Percentiles rank a stretch among this genome's conserved stretches.
phyloP scores from a whole-genome alignment of 2,888 invertebrate species.

The Caenorhabditis panamensis region DNA sequence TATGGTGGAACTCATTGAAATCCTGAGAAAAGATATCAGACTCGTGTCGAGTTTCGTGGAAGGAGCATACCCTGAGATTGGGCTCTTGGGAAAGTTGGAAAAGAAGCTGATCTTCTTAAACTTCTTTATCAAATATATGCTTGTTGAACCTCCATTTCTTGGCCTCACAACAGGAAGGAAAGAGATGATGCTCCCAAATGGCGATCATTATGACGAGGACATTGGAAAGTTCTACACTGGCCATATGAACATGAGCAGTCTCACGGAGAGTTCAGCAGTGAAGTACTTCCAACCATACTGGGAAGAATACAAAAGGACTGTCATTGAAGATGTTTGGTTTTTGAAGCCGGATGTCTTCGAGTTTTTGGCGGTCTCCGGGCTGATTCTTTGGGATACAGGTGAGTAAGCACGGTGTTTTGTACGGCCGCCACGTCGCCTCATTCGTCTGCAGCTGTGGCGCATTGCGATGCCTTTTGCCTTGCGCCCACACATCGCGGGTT shows the following conservation, averaged over 20 bases:
- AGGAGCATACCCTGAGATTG: conserved; percentile 47
- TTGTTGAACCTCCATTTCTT: conserved; percentile 52
- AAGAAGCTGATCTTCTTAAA: conserved; percentile 47
- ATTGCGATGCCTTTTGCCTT: no score
- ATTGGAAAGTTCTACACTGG: conserved; percentile 43
- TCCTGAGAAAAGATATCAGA: conserved; percentile 44
- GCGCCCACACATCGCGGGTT: no score
- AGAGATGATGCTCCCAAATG: conserved; percentile 50
- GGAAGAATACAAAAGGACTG: conserved; percentile 53
- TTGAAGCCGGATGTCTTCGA: conserved; percentile 54
- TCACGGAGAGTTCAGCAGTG: conserved; percentile 16
- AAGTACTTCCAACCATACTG: conserved; percentile 50
- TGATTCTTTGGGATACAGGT: conserved; percentile 57
- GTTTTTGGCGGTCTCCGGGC: conserved; percentile 34
- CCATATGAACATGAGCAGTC: conserved; percentile 7
- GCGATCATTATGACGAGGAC: conserved; percentile 49
- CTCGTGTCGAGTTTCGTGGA: conserved; percentile 46
- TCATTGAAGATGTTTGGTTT: conserved; percentile 45
- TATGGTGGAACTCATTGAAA: conserved; percentile 48
- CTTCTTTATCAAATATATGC: conserved; percentile 56
- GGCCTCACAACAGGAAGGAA: conserved; percentile 38
- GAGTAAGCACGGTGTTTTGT: no score
- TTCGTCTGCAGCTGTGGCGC: no score
- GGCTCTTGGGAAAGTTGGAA: conserved; percentile 27
- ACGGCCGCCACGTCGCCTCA: no score